These are phyloP conservation scores for Caenorhabditis imperialis DNA, from an alignment of 2,888 invertebrate species.

Conservation along the genomic window DNA sequence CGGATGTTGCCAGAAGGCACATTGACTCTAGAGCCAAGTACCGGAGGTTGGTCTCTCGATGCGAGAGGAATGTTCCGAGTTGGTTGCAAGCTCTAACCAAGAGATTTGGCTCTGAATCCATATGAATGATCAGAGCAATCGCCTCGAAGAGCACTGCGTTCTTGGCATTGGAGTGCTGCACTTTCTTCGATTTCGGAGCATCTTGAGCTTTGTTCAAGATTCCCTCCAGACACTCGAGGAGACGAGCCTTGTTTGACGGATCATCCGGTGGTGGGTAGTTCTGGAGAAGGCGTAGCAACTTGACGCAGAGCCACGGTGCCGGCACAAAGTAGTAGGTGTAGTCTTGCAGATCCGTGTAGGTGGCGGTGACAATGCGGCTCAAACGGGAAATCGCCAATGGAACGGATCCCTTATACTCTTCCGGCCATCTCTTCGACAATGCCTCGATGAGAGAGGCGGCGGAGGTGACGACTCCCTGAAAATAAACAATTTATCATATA, in stretches of 20 bases:
- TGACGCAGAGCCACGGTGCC: constrained; percentile 99
- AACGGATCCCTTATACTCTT: constrained; percentile 99
- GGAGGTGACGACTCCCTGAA: constrained; percentile 93
- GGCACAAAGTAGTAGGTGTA: constrained; percentile 99
- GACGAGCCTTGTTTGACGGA: constrained; percentile 93
- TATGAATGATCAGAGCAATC: constrained; percentile 98
- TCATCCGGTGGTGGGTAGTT: constrained; percentile 99
- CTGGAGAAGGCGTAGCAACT: constrained; percentile 92
- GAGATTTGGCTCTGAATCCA: constrained; percentile 85
- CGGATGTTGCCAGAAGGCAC: constrained; percentile 98
- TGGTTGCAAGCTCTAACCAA: constrained; percentile 98
- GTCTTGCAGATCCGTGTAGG: constrained; percentile 97
- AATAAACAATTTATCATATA: not conserved
- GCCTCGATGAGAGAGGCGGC: constrained; percentile 98
- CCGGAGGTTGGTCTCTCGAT: constrained; percentile 93
- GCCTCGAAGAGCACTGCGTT: constrained; percentile 99
- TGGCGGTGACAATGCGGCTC: constrained; percentile 93
- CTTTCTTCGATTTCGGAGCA: constrained; percentile 99
- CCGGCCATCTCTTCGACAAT: constrained; percentile 97
- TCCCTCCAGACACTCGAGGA: constrained; percentile 92
- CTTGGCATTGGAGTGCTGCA: constrained; percentile 99
- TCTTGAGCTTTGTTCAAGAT: constrained; percentile 86
- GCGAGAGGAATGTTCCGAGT: constrained; percentile 93
- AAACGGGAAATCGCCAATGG: constrained; percentile 96
- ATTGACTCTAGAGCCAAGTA: constrained; percentile 98